A percentile compares a stretch with the other conserved stretches of the same genome.
Evolutionary conservation across 2,797 vertebrate genomes (phyloP).

Genomic region (Falco naumanni): DNA sequence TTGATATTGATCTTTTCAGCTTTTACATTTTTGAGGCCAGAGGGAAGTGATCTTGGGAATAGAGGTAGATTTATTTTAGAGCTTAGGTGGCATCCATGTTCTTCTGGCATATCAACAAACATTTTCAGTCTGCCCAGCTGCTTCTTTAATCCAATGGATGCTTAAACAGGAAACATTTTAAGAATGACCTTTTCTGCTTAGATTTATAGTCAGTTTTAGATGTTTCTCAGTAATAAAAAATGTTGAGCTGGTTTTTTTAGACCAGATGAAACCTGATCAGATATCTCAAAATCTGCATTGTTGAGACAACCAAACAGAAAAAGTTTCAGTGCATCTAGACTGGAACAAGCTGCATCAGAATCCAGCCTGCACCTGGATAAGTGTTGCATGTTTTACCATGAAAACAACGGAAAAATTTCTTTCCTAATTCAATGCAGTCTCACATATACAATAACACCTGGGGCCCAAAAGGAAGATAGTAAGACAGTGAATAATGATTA

Average conservation of each 20-base stretch:
- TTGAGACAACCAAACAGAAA: not conserved
- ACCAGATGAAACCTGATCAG: not conserved
- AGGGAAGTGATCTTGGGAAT: not conserved
- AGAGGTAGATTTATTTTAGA: slow-evolving; percentile 37
- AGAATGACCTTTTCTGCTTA: slow-evolving; percentile 32
- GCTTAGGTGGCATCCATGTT: slow-evolving; percentile 29
- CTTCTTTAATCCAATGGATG: slow-evolving; percentile 29
- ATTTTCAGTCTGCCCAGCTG: slow-evolving; percentile 30
- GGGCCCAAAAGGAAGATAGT: not conserved
- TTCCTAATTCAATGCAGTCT: not conserved
- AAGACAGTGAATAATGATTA: not conserved
- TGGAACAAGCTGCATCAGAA: not conserved
- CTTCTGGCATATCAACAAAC: slow-evolving; percentile 36
- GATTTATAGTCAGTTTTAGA: not conserved
- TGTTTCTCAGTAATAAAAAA: slow-evolving; percentile 11
- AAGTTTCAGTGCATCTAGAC: not conserved
- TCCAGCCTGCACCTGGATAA: not conserved
- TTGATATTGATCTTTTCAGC: slow-evolving; percentile 33
- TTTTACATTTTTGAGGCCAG: slow-evolving; percentile 22
- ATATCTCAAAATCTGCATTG: slow-evolving; percentile 4
- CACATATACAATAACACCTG: not conserved
- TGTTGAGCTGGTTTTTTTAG: not conserved
- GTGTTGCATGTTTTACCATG: not conserved
- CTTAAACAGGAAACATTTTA: slow-evolving; percentile 17
- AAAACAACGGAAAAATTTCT: not conserved